Evolutionary conservation across 2,113 vertebrate genomes (phyloP).

Genomic region (Indri indri): DNA sequence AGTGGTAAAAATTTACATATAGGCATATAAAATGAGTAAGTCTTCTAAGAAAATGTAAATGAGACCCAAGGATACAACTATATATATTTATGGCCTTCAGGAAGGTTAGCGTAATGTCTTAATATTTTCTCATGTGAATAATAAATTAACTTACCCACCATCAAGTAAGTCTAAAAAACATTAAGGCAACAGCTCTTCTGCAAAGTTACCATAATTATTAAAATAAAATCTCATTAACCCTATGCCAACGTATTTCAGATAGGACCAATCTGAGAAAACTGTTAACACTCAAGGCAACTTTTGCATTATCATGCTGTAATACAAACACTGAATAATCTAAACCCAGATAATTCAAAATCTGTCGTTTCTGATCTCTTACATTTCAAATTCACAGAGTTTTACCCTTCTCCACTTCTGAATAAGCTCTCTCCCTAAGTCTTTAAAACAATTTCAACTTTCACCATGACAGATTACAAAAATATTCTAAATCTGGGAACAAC

Average conservation of each 20-base stretch:
- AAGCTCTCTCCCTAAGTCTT: neutral
- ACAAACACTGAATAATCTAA: conserved; percentile 40
- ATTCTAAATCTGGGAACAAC: neutral
- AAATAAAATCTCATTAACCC: conserved; percentile 62
- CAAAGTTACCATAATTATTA: conserved; percentile 51
- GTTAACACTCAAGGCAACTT: neutral
- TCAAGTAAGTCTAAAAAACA: neutral
- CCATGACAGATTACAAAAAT: neutral
- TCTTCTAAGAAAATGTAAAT: conserved; percentile 58
- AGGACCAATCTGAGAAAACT: conserved; percentile 22
- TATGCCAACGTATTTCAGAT: conserved; percentile 29
- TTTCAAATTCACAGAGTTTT: neutral
- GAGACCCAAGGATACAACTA: neutral
- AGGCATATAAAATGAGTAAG: conserved; percentile 6
- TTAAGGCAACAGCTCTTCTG: conserved; percentile 8
- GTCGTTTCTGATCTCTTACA: conserved; percentile 9
- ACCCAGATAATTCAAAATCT: conserved; percentile 41
- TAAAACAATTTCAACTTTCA: neutral
- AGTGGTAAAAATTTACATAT: neutral
- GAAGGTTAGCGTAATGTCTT: neutral
- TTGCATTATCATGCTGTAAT: neutral
- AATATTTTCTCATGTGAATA: conserved; percentile 45
- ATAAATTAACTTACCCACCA: conserved; percentile 41
- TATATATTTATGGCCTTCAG: neutral
- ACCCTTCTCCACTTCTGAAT: neutral